Conservation (phyloP, 2,797 vertebrate genomes). For the Hippoglossus hippoglossus region DNA sequence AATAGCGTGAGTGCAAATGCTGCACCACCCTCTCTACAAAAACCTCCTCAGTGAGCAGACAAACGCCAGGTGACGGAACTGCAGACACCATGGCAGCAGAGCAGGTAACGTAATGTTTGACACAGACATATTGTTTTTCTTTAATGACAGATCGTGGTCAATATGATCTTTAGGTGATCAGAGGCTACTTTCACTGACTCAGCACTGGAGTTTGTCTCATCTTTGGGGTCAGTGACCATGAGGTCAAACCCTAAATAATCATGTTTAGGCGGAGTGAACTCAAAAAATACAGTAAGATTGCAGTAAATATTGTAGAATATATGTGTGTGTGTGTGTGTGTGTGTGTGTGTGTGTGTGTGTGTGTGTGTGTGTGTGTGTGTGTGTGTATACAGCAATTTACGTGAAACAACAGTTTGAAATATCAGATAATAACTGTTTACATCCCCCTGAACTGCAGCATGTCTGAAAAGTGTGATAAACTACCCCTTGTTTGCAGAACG, state of each 20-base stretch:
- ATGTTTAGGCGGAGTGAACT: too few species aligned
- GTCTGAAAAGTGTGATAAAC: background rate
- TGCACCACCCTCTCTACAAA: background rate
- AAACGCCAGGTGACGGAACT: background rate
- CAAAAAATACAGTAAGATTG: too few species aligned
- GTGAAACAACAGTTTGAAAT: too few species aligned
- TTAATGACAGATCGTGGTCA: background rate
- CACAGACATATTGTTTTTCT: background rate
- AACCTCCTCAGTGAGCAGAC: background rate
- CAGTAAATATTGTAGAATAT: too few species aligned
- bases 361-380: too few species aligned
- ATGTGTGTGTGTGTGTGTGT: too few species aligned
- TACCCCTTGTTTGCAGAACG: constrained; percentile 79
- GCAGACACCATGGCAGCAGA: background rate
- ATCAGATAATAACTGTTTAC: background rate
- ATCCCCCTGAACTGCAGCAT: background rate
- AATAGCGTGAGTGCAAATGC: background rate
- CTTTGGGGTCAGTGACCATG: constrained; percentile 35
- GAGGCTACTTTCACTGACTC: background rate
- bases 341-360: too few species aligned
- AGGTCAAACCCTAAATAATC: background rate
- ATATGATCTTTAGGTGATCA: background rate
- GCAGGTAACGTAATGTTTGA: background rate
- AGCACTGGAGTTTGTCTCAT: background rate
- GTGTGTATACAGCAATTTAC: too few species aligned